Base-by-base conservation (phyloP, 2,113 vertebrate species). In the Dascyllus trimaculatus region DNA sequence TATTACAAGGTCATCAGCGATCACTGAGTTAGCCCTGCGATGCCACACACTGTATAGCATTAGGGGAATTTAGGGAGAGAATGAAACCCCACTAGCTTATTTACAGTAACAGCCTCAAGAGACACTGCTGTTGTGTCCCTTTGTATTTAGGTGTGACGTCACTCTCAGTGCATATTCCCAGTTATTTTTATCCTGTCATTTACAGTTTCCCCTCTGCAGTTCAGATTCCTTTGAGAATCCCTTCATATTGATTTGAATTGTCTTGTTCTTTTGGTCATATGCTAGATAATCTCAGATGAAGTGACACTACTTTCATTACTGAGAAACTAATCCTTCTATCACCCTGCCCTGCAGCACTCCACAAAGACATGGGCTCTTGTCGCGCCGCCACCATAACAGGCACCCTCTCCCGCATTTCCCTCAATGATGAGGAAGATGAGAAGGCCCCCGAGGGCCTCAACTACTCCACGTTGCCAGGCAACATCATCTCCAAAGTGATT, bases 401-500 rank as follows among this genome's bases (percentile, higher is more conserved):
- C 85, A 98, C 98, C 0, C 96, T 99, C 26, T 99, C 98, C 40
- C 96, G 98, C 91, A 99, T 99, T 89, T 99, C 98, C 35, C 94
- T 99, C 52, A 99, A 99, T 5, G 98, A 99, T 59, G 97, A 98
- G 56, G 98, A 99, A 85, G 98, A 99, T 56, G 96, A 97, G 81
- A 99, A 99, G 80, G 93, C 91, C 53, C 95, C 96, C 0, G 97
- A 99, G 94, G 97, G 96, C 82, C 96, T 99, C 87, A 99, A 96
- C 94, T 99, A 98, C 90, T 97, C 98, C 66, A 98, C 98, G 29
- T 90, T 99, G 91, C 98, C 98, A 59, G 98, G 98, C 92, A 99
- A 98, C 81, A 98, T 99, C 89, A 97, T 99, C 91, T 99, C 98
- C 89, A 99, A 99, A 95, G 98, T 99, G 85, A 96, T 99, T 83